Evolutionary conservation across 2,113 vertebrate genomes (phyloP).

Genomic region (Chiloscyllium plagiosum): DNA sequence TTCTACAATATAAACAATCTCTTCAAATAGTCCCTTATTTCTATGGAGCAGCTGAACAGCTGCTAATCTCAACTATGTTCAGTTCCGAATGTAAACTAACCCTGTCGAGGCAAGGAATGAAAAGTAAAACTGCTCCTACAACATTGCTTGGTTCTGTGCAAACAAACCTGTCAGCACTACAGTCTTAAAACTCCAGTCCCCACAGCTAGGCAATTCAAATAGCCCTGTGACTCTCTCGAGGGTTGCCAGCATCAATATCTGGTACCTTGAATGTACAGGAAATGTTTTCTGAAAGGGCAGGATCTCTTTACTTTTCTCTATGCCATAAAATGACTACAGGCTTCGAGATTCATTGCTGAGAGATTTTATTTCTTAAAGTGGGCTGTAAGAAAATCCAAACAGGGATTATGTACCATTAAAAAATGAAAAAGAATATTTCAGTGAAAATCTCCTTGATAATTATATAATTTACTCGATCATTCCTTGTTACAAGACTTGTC

Average conservation of each 20-base stretch:
- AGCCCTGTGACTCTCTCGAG: constrained; percentile 48
- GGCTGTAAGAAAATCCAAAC: background rate
- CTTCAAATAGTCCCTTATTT: constrained; percentile 12
- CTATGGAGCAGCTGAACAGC: background rate
- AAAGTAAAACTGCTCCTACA: constrained; percentile 41
- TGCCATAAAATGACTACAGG: constrained; percentile 40
- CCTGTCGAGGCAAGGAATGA: constrained; percentile 1
- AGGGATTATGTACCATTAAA: background rate
- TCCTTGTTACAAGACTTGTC: background rate
- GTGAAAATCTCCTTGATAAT: background rate
- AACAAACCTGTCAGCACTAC: constrained; percentile 42
- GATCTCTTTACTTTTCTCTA: constrained; percentile 47
- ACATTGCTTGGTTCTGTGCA: constrained; percentile 42
- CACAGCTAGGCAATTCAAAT: constrained; percentile 44
- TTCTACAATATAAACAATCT: background rate
- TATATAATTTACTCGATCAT: constrained; percentile 15
- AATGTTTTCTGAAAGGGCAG: constrained; percentile 46
- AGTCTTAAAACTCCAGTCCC: constrained; percentile 49
- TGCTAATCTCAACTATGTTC: background rate
- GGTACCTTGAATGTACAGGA: constrained; percentile 51
- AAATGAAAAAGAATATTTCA: constrained; percentile 25
- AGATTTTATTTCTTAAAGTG: background rate
- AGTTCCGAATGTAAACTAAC: background rate
- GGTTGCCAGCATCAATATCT: constrained; percentile 57
- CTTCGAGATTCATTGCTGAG: background rate